phyloP scores from a whole-genome alignment of 2,113 vertebrate species.

The Poicephalus gulielmi region DNA sequence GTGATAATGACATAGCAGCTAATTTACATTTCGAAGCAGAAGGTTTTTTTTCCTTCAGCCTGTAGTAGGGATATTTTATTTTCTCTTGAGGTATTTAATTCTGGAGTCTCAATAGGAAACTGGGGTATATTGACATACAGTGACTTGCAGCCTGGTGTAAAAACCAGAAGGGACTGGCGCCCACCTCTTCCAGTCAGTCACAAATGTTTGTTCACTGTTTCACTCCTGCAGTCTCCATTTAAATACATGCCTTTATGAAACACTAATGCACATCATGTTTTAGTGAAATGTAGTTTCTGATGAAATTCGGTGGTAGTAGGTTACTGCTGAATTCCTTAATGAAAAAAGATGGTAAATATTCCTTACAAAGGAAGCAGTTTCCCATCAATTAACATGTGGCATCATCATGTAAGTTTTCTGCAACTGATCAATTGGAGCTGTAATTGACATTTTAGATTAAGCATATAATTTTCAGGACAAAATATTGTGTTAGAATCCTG shows the following conservation, averaged over 20 bases:
- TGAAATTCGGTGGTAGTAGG: neutral
- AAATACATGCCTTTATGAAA: neutral
- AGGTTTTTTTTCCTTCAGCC: neutral
- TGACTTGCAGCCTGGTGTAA: neutral
- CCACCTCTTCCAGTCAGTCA: neutral
- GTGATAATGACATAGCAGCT: slow-evolving; percentile 18
- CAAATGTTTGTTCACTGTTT: neutral
- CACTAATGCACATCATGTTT: neutral
- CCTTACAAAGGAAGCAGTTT: neutral
- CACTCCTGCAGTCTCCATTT: neutral
- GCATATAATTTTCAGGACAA: neutral
- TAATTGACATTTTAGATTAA: neutral
- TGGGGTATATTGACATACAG: neutral
- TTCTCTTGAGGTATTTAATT: neutral
- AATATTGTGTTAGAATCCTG: neutral
- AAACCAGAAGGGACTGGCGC: neutral
- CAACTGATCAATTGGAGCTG: neutral
- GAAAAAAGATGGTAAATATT: neutral
- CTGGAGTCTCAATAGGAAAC: neutral
- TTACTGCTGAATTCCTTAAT: neutral
- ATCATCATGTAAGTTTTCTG: neutral
- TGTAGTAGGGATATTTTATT: neutral
- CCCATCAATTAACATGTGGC: neutral
- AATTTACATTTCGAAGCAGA: slow-evolving; percentile 52
- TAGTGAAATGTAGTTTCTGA: neutral